Evolutionary conservation across 53 echinoderm and acorn worm genomes (phyloP), one percentile per base, ranked within the genome.

Genomic region (Echinometra lucunter): DNA sequence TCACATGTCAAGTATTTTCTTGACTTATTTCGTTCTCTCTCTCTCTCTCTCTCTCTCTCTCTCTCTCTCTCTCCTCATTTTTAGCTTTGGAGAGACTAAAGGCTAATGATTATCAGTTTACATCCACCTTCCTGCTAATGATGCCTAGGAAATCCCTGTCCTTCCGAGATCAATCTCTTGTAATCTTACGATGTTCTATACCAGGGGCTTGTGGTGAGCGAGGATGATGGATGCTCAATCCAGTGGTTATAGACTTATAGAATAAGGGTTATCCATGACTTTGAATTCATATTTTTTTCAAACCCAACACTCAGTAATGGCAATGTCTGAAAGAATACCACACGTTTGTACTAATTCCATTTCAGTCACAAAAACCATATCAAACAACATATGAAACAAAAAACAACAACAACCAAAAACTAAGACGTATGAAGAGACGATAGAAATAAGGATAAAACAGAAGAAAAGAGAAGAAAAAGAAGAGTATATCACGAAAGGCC

Each of bases 61-160:
- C 58, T 10, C 19, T 42, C 42, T 78, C 78, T 78, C 78, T 42
- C 21, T 53, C 53, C 13, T 11, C 8, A 53, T 0, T 16, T 32
- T 0, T 35, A 30, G 18, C 42, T 78, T 78, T 6, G 30, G 69
- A 21, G 35, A 32, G 72, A 34, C 72, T 72, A 11, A 32, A 8
- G 12, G 35, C 72, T 72, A 34, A 72, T 32, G 78, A 78, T 78
- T 40, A 42, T 78, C 78, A 42, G 78, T 78, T 78, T 40, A 78
- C 78, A 78, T 78, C 21, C 38, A 78, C 38, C 78, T 78, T 78
- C 42, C 38, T 78, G 78, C 78, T 40, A 78, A 42, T 40, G 35
- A 42, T 21, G 38, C 78, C 78, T 40, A 78, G 78, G 78, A 78
- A 78, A 78, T 78, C 78, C 78, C 6, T 21, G 19, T 78, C 78